Conservation (phyloP, 2,113 vertebrate species). For the Mormyrus iriodes region DNA sequence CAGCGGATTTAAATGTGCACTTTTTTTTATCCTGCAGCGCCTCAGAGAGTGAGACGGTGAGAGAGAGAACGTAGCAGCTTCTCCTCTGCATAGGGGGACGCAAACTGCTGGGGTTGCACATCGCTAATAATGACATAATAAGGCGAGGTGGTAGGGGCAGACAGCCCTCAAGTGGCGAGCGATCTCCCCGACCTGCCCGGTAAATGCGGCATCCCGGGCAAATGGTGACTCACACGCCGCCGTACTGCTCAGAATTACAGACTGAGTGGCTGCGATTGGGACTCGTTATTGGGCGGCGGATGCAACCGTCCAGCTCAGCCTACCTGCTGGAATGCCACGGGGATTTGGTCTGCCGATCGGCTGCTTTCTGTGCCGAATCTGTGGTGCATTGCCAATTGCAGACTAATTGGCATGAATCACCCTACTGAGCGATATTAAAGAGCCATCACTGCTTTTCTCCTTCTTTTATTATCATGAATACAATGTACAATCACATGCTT, state of each 20-base stretch:
- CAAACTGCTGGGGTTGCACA: constrained; percentile 11
- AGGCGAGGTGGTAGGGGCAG: constrained; percentile 8
- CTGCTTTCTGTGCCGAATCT: background rate
- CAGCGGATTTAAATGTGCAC: background rate
- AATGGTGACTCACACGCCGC: background rate
- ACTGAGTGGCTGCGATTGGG: background rate
- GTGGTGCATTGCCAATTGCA: background rate
- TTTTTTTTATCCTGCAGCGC: background rate
- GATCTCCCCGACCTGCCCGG: background rate
- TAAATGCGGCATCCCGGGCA: background rate
- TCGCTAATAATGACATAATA: constrained; percentile 21
- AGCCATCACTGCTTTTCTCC: background rate
- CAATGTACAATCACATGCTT: background rate
- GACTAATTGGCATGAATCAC: background rate
- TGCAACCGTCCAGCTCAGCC: background rate
- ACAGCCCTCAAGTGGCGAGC: background rate
- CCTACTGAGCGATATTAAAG: background rate
- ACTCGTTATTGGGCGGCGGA: background rate
- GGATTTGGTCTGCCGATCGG: background rate
- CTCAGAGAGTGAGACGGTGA: background rate
- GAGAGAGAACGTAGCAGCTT: background rate
- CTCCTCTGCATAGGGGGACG: constrained; percentile 19
- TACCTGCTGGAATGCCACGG: background rate
- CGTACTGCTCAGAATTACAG: background rate
- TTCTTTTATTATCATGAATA: background rate